These are phyloP conservation scores for Furcula furcula DNA, from an alignment of 2,888 invertebrate genomes.

Conservation along the genomic window DNA sequence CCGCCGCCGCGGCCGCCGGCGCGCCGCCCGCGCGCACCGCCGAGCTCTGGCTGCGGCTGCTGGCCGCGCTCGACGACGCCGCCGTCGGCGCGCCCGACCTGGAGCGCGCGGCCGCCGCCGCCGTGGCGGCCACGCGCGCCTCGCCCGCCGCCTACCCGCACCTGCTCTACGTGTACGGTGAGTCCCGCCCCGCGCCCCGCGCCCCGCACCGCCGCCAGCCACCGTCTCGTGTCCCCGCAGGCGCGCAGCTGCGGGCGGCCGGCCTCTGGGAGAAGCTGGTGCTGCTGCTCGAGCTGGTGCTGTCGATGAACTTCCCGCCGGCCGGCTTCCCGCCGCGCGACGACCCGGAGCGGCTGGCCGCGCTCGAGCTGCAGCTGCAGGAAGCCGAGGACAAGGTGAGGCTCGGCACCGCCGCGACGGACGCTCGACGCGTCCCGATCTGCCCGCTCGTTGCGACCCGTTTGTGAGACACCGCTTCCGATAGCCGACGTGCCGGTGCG, in stretches of 20 bases:
- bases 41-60: slow-evolving; percentile 43
- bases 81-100: slow-evolving; percentile 22
- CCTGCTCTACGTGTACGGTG: slow-evolving; percentile 48
- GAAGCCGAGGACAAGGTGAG: slow-evolving; percentile 32
- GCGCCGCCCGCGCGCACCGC: slow-evolving; percentile 16
- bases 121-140: slow-evolving; percentile 29
- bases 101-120: slow-evolving; percentile 22
- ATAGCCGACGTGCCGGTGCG: slow-evolving; percentile 88
- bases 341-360: slow-evolving; percentile 5
- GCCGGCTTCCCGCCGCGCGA: slow-evolving; percentile 38
- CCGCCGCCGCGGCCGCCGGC: slow-evolving; percentile 20
- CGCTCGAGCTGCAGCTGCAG: slow-evolving; percentile 18
- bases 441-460: slow-evolving; percentile 32
- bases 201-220: neutral
- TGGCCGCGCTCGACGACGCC: slow-evolving; percentile 27
- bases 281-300: slow-evolving; percentile 85
- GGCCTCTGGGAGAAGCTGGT: slow-evolving; percentile 89
- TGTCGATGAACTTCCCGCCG: slow-evolving; percentile 84
- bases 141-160: slow-evolving; percentile 43
- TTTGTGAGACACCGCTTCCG: slow-evolving; percentile 82
- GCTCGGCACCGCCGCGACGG: slow-evolving; percentile 1
- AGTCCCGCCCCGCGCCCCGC: slow-evolving; percentile 4
- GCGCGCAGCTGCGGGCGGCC: slow-evolving; percentile 78
- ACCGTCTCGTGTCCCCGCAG: slow-evolving; percentile 23
- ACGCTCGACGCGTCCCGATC: slow-evolving; percentile 1